phyloP scores from a whole-genome alignment of 2,888 invertebrate genomes.

The Copidosoma aretas region DNA sequence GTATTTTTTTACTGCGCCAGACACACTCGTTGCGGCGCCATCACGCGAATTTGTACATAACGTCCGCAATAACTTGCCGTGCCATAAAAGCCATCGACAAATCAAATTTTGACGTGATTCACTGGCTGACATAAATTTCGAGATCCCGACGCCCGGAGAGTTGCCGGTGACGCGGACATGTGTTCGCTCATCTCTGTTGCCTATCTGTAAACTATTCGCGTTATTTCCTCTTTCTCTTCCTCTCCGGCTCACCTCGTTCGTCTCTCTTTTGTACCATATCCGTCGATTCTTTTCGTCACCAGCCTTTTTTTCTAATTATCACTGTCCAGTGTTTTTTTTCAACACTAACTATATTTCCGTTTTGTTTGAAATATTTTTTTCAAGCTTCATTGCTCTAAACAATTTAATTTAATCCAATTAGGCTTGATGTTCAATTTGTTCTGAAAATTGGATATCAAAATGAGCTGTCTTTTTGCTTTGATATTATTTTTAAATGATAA shows the following conservation, averaged over 20 bases:
- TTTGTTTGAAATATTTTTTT: neutral
- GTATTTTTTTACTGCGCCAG: conserved; percentile 13
- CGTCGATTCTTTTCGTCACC: conserved; percentile 15
- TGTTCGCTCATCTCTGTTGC: conserved; percentile 52
- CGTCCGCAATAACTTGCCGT: conserved; percentile 61
- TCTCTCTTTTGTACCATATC: neutral
- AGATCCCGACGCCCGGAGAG: conserved; percentile 54
- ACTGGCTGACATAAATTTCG: conserved; percentile 61
- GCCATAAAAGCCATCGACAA: conserved; percentile 63
- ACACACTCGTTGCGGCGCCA: conserved; percentile 44
- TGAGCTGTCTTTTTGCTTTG: too few relatives aligned
- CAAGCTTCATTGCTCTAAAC: neutral
- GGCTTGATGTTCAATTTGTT: too few relatives aligned
- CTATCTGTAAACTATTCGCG: conserved; percentile 18
- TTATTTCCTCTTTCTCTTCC: conserved; percentile 2
- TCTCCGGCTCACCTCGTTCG: conserved; percentile 1
- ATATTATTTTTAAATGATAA: too few relatives aligned
- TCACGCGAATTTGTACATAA: conserved; percentile 58
- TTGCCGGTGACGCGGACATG: conserved; percentile 61
- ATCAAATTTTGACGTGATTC: conserved; percentile 63
- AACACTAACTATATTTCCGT: neutral
- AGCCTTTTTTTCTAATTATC: conserved; percentile 1
- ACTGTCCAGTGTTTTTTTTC: neutral
- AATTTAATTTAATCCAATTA: too few relatives aligned
- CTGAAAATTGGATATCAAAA: too few relatives aligned